Conservation (phyloP, 2,113 vertebrate species). For the Dicrurus megarhynchus region DNA sequence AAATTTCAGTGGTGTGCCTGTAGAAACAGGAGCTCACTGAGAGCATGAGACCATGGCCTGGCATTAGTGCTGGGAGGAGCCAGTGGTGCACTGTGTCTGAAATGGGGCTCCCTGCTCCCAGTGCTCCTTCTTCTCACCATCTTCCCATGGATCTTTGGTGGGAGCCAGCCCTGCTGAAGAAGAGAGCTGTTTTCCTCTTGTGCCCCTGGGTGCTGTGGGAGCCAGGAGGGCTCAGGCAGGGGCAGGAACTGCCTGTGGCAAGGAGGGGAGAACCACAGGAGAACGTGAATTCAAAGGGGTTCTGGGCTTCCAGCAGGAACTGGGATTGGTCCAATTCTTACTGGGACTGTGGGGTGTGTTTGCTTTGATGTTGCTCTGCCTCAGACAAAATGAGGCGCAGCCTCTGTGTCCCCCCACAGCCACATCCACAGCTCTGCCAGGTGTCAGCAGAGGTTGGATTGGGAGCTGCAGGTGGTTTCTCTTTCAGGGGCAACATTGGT, state of each 20-base stretch:
- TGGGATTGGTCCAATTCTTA: not conserved
- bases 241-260: not conserved
- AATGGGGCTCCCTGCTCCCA: not conserved
- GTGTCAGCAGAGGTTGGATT: not conserved
- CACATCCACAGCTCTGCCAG: not conserved
- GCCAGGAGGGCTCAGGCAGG: accelerated
- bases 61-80: not conserved
- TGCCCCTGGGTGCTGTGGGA: not conserved
- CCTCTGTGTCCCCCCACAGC: accelerated
- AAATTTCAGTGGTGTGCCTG: accelerated
- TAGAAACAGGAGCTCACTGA: not conserved
- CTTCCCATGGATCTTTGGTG: accelerated
- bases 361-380: not conserved
- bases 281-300: not conserved
- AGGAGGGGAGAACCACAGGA: not conserved
- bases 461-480: not conserved
- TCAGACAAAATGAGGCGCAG: not conserved
- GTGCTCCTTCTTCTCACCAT: not conserved
- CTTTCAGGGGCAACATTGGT: accelerated
- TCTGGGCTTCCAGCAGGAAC: not conserved
- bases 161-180: not conserved
- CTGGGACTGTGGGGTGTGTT: not conserved
- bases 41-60: not conserved
- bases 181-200: no score
- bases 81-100: not conserved